Evolutionary conservation across 35 echinoderm and acorn worm genomes (phyloP), one percentile per base, ranked within the genome.

Genomic region (Stichopus chloronotus): DNA sequence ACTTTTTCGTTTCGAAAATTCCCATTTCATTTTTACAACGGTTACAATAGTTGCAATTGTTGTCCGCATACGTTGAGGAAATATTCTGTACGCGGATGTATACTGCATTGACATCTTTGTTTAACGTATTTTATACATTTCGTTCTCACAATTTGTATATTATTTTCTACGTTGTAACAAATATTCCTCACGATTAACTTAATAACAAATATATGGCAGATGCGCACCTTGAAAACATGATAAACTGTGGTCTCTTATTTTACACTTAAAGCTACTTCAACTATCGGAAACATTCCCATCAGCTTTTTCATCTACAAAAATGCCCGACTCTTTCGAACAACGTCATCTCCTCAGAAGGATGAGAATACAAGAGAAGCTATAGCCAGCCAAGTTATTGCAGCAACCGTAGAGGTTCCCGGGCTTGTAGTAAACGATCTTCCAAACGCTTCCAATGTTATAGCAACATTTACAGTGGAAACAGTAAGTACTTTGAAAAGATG

Each of bases 281-380:
- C 6, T n/a, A 55, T 58, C 17, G 16, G n/a, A 4, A 5, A 85
- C 55, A 6, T 85, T 58, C 56, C 82, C 9, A 58, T 85, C 16
- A 85, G 82, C 55, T 85, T 85, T 58, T 85, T 85, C 55, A 85
- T 85, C 16, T 85, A 85, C 82, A 85, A 59, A 16, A 23, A 85
- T 25, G 56, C 82, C n/a, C 17, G 82, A n/a, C 82, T 85, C 58
- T 85, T 85, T 58, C 82, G 21, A 20, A 58, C 82, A 58, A 85
- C 5, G 8, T 19, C 25, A 58, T 57, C 55, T 8, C 12, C 4
- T 17, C 5, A 7, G 8, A 58, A 85, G 58, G 80, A 55, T 14
- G 16, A 17, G 19, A 55, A 55, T 14, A 55, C 14, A 16, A 20
- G 19, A 85, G 53, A 59, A 58, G 55, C 58, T 57, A 59, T 85